These are phyloP conservation scores for Melanotus villosus DNA, from an alignment of 2,888 invertebrate genomes.

Conservation along the genomic window DNA sequence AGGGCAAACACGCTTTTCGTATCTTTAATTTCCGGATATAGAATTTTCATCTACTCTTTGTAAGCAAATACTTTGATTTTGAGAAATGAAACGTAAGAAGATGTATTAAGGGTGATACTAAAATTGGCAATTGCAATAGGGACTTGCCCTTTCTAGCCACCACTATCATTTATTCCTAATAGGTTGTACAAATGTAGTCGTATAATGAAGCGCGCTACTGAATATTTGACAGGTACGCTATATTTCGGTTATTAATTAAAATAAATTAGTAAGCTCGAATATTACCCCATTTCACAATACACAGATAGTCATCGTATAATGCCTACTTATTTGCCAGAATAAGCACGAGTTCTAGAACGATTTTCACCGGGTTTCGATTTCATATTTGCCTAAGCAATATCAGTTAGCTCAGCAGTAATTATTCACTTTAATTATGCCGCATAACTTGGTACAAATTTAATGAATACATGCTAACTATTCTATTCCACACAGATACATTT, in stretches of 20 bases:
- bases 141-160: background rate
- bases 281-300: constrained; percentile 6
- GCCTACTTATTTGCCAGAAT: constrained; percentile 16
- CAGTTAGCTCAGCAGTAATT: constrained; percentile 25
- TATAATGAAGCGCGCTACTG: constrained; percentile 10
- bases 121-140: too few species aligned
- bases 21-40: constrained; percentile 24
- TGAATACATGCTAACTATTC: constrained; percentile 18
- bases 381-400: constrained; percentile 24
- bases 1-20: constrained; percentile 9
- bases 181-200: constrained; percentile 4
- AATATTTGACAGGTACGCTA: constrained; percentile 25
- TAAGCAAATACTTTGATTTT: background rate
- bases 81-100: too few species aligned
- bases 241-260: constrained; percentile 21
- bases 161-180: constrained; percentile 1
- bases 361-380: constrained; percentile 24
- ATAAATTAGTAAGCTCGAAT: constrained; percentile 10
- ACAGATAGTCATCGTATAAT: constrained; percentile 14
- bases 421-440: constrained; percentile 32
- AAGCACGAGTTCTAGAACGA: constrained; percentile 1
- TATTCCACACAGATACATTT: constrained; percentile 17
- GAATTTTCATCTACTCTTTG: background rate
- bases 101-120: too few species aligned
- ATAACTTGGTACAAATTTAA: constrained; percentile 22